Evolutionary conservation across 2,113 vertebrate genomes (phyloP), one percentile per base, ranked within the genome.

Genomic region (Chaenocephalus aceratus): DNA sequence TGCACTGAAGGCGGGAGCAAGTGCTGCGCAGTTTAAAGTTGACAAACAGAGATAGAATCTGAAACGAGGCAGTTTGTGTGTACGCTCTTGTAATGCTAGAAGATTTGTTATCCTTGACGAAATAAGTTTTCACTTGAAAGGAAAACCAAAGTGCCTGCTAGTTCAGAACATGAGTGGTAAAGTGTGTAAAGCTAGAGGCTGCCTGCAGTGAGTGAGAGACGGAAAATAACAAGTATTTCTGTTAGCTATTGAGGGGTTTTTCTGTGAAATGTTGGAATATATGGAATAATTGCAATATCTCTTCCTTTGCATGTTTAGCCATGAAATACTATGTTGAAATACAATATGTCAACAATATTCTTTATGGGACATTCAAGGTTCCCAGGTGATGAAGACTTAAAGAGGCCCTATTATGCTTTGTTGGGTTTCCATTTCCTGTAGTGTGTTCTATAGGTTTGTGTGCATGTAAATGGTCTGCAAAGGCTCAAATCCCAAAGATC

Each of bases 41-140:
- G 83, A 82, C 79, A 86, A 90, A 85, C 67, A 65, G 11, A 77
- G 84, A 90, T 86, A 52, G 54, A 68, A 88, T 90, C 87, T 83
- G 72, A 80, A 88, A 82, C 60, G 61, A 78, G 5, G 64, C 74
- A 66, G 60, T 72, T 71, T 80, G 68, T 84, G 80, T 82, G 72
- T 79, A 49, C 81, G 82, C 79, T 36, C 77, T 18, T 67, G 70
- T 82, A 62, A 76, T 21, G 77, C 81, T 44, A 14, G 61, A 11
- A 79, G 80, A 86, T 83, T 86, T 77, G 21, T 52, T 80, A 87
- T 86, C 84, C 83, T 76, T 73, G 30, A 84, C 75, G 59, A 84
- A 89, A 87, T 77, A 58, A 16, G 88, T 71, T 82, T 86, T 80
- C 14, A 44, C 64, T 12, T n/a, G 44, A 76, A 41, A 76, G 76